Evolutionary conservation across 53 echinoderm and acorn worm species (phyloP).

Genomic region (Luidia sarsii): DNA sequence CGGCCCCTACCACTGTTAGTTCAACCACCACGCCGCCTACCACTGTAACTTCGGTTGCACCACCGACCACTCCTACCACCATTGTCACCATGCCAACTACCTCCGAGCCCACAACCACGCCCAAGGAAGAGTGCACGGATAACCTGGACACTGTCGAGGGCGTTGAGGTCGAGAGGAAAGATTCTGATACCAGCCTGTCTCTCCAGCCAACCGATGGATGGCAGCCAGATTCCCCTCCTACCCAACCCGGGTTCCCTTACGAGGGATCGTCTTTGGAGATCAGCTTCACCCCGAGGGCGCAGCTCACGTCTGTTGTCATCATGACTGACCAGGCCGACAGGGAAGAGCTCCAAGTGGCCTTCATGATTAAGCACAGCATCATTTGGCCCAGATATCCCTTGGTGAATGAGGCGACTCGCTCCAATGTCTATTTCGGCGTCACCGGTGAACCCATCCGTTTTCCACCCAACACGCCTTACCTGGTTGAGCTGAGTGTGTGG

Average conservation of each 20-base stretch:
- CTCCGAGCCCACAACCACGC: not conserved
- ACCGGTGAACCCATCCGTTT: not conserved
- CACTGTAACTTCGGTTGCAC: not conserved
- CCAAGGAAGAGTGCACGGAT: not conserved
- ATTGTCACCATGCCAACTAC: not conserved
- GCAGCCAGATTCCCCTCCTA: not conserved
- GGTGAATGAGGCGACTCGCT: not conserved
- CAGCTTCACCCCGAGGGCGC: not conserved
- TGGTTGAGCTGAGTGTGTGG: constrained; percentile 1
- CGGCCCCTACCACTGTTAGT: not conserved
- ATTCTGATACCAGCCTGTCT: not conserved
- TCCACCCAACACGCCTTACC: not conserved
- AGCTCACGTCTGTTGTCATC: constrained; percentile 11
- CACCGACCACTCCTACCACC: not conserved
- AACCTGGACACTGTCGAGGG: not conserved
- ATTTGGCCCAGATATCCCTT: not conserved
- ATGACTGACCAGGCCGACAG: not conserved
- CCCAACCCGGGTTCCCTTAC: not conserved
- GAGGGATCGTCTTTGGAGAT: constrained; percentile 4
- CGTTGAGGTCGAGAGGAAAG: not conserved
- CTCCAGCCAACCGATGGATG: not conserved
- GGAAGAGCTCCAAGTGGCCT: not conserved
- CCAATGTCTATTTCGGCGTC: not conserved
- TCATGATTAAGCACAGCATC: not conserved
- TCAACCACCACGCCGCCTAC: not conserved